A percentile compares a stretch with the other conserved stretches of the same genome.
phyloP scores from a whole-genome alignment of 2,113 vertebrate species.

The Sminthopsis crassicaudata region DNA sequence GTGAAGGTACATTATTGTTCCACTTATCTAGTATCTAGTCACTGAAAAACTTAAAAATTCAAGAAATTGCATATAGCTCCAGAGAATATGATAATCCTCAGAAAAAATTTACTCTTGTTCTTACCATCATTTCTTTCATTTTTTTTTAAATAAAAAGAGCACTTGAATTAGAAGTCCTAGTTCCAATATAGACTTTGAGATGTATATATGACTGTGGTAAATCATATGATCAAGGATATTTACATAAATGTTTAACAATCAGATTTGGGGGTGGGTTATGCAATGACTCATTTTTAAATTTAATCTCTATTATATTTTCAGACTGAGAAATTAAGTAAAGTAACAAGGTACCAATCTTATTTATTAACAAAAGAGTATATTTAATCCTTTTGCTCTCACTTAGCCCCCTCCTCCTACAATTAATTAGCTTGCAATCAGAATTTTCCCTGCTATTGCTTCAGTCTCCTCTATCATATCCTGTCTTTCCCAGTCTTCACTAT shows the following conservation, averaged over 20 bases:
- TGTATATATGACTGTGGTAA: neutral
- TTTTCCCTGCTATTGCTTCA: neutral
- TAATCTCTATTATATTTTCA: neutral
- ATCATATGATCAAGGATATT: neutral
- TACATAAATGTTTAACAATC: neutral
- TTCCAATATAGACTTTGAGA: neutral
- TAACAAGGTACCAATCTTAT: neutral
- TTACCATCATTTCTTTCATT: neutral
- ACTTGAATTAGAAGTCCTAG: neutral
- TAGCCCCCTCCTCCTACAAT: neutral
- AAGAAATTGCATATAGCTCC: neutral
- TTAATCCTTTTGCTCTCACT: neutral
- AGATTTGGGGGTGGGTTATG: neutral
- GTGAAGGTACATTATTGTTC: neutral
- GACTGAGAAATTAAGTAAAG: neutral
- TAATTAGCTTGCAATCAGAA: neutral
- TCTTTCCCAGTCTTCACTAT: neutral
- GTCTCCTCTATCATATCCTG: neutral
- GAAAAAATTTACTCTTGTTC: neutral
- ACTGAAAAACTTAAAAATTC: slow-evolving; percentile 21
- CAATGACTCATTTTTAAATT: neutral
- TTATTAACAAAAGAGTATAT: neutral
- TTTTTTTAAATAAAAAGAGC: neutral
- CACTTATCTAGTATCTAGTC: neutral
- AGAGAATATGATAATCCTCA: neutral